Base-by-base conservation (phyloP, 1,140 invertebrate species). In the Drosophila nannoptera region DNA sequence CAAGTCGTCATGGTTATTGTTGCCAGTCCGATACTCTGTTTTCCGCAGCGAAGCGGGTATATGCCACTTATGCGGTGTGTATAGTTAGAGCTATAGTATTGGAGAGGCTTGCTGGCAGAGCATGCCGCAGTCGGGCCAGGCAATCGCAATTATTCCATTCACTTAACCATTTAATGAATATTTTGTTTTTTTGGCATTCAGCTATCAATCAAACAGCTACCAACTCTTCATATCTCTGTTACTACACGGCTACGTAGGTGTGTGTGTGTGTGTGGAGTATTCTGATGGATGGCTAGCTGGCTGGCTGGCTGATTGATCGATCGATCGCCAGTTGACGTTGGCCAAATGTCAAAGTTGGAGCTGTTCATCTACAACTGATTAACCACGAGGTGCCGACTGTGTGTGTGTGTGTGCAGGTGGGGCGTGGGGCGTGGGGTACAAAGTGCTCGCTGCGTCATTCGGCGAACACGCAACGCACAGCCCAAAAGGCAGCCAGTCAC, bases 271-370 rank as follows among this genome's bases (percentile, higher is more conserved):
- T 65, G 48, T 52, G 46, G 74, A 61, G 62, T 59, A 46, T 73
- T 67, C 80, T 80, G 80, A 84, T 84, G 81, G 81, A 86, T 84
- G 76, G 69, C 14, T 71, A 64, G 64, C 56, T 71, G 69, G 64
- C 56, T 60, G 64, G 16, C 43, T 67, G 9, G 46, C 63, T 86
- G 78, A 83, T 84, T 86, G 80, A 86, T 84, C 76, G 80, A 84
- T 84, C 77, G 81, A 42, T 69, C 58, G 71, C 77, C 48, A 64
- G 60, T 60, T 66, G 68, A 66, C 63, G 56, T 67, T 81, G 74
- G 78, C 78, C 78, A 82, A 83, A 83, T 76, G 80, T 83, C 65
- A 65, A 62, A 55, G 61, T 45, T 65, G 50, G 52, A 16, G 42
- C 36, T 45, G 43, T 69, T 69, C 67, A 69, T 69, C 69, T 75